Evolutionary conservation across 2,888 invertebrate genomes (phyloP), one percentile per base, ranked within the genome.

Genomic region (Spialia ferax): DNA sequence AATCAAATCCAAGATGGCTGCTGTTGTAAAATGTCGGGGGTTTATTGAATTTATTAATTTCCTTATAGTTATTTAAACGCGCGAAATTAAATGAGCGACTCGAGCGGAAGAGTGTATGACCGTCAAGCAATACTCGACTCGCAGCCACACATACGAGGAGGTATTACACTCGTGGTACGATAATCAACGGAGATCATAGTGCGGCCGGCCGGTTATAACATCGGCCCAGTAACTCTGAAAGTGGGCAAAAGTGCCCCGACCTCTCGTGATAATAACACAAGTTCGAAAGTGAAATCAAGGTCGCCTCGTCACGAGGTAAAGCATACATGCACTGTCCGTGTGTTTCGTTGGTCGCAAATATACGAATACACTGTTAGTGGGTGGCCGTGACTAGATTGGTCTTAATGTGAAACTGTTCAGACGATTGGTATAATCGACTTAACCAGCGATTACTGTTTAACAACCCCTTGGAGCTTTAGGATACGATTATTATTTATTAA

Each of bases 261-360:
- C 84, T 83, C 78, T 74, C 68, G 63, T 57, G 69, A 76, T 76
- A 78, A 79, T 79, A 77, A 74, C 76, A 77, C 71, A 71, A 74
- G 79, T 77, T 86, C 78, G 89, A 91, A 91, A 91, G 91, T 85
- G 86, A 89, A 88, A 78, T 77, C 80, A 81, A 83, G 82, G 83
- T 79, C 80, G 74, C 11, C 23, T n/a, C 42, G 52, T 6, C 29
- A 35, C 50, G 38, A 64, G 63, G 8, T 61, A 61, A 67, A 20
- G 42, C 66, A 48, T 32, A 32, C 45, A 61, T 55, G 20, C 67
- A 67, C 48, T 55, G 11, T 67, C 61, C 67, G 48, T 32, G 15
- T 42, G 22, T 52, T 29, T 15, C 50, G 18, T 26, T 13, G 11
- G 10, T 48, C 2, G 18, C 38, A 42, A 15, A 42, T 32, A 32